Evolutionary conservation across 2,888 invertebrate genomes (phyloP).

Genomic region (Drosophila anomelani): DNA sequence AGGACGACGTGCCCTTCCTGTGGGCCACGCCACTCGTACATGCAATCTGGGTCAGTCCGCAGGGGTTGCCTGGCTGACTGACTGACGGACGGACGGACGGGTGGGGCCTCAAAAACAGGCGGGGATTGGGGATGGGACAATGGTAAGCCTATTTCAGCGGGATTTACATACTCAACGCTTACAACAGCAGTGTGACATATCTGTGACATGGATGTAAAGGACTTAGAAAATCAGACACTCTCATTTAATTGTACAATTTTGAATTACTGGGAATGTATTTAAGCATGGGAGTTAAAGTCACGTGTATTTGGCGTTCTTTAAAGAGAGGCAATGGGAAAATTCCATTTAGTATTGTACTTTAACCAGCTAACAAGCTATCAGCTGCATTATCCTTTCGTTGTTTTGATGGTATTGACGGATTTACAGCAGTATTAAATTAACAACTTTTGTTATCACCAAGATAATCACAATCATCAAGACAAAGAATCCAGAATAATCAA

Average conservation of each 20-base stretch:
- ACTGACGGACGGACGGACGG: not conserved
- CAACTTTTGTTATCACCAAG: not conserved
- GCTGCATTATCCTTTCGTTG: not conserved
- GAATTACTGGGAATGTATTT: not conserved
- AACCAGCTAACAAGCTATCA: not conserved
- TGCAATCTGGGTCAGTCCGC: constrained; percentile 42
- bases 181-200: constrained; percentile 21
- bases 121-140: constrained; percentile 5
- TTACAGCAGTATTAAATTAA: constrained; percentile 8
- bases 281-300: not conserved
- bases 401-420: not conserved
- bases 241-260: constrained; percentile 7
- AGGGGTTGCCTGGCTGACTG: constrained; percentile 19
- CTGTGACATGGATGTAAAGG: constrained; percentile 27
- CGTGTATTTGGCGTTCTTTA: not conserved
- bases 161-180: constrained; percentile 36
- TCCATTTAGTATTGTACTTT: not conserved
- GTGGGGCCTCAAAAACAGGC: constrained; percentile 10
- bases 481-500: not conserved
- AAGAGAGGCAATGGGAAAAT: not conserved
- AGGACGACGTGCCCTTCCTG: constrained; percentile 43
- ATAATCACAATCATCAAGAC: not conserved
- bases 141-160: constrained; percentile 25
- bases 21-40: constrained; percentile 38
- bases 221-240: constrained; percentile 19